phyloP scores from a whole-genome alignment of 2,888 invertebrate genomes.

The Cinara cedri region DNA sequence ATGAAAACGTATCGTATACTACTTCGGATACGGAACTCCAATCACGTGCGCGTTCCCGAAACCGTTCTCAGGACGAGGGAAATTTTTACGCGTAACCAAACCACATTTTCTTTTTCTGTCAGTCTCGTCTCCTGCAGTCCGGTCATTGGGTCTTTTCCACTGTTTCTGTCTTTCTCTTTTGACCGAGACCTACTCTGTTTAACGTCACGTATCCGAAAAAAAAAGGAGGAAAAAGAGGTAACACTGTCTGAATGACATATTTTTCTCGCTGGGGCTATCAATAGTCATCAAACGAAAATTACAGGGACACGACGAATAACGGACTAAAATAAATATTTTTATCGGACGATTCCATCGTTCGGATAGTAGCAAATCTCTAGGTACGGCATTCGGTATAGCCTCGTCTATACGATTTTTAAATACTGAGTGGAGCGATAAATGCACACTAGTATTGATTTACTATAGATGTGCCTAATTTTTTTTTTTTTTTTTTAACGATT shows the following conservation, averaged over 20 bases:
- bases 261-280: slow-evolving; percentile 34
- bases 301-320: slow-evolving; percentile 36
- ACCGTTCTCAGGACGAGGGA: slow-evolving; percentile 9
- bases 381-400: too few relatives aligned
- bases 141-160: too few relatives aligned
- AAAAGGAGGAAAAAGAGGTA: slow-evolving; percentile 21
- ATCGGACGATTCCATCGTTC: too few relatives aligned
- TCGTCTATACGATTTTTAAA: too few relatives aligned
- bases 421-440: too few relatives aligned
- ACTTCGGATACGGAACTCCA: slow-evolving; percentile 40
- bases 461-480: too few relatives aligned
- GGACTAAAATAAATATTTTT: background rate
- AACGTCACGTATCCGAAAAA: slow-evolving; percentile 37
- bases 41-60: slow-evolving; percentile 29
- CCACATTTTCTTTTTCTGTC: background rate
- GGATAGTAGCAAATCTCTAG: too few relatives aligned
- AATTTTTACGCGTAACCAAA: slow-evolving; percentile 20
- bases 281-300: slow-evolving; percentile 50
- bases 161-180: too few relatives aligned
- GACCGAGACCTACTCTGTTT: slow-evolving; percentile 13
- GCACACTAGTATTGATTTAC: too few relatives aligned
- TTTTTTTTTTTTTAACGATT: too few relatives aligned
- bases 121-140: background rate
- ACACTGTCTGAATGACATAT: slow-evolving; percentile 44
- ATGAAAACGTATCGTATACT: slow-evolving; percentile 3